phyloP scores from a whole-genome alignment of 2,888 invertebrate species.

The Pemphredon lugubris region DNA sequence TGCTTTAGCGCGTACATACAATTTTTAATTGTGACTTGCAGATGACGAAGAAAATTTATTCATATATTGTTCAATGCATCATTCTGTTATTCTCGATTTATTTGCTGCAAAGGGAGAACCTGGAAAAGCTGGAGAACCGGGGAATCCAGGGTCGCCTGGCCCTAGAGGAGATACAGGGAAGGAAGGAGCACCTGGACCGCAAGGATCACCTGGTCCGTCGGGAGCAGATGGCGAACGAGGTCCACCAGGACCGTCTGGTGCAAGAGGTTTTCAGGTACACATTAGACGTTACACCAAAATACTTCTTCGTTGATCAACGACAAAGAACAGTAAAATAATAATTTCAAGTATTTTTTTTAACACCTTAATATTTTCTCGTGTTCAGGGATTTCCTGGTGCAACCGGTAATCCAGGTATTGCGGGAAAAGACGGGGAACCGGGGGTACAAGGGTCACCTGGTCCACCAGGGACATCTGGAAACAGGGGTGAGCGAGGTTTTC shows the following conservation, averaged over 20 bases:
- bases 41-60: too few relatives aligned
- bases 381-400: conserved; percentile 87
- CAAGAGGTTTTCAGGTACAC: conserved; percentile 90
- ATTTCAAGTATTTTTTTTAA: background rate
- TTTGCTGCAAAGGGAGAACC: conserved; percentile 85
- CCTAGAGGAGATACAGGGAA: conserved; percentile 81
- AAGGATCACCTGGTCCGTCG: conserved; percentile 85
- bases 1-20: too few relatives aligned
- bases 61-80: background rate
- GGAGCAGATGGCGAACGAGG: conserved; percentile 90
- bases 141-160: conserved; percentile 86
- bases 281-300: too few relatives aligned
- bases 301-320: background rate
- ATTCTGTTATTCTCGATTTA: too few relatives aligned
- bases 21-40: too few relatives aligned
- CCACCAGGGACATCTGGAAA: conserved; percentile 83
- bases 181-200: conserved; percentile 85
- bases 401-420: conserved; percentile 88
- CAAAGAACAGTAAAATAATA: background rate
- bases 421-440: conserved; percentile 92
- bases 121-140: conserved; percentile 91
- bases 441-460: conserved; percentile 86
- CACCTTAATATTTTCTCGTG: conserved; percentile 23
- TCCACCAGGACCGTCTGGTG: conserved; percentile 88
- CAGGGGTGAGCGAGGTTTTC: conserved; percentile 86